Percentiles rank a stretch among this genome's conserved stretches.
Evolutionary conservation across 2,113 vertebrate genomes (phyloP).

Genomic region (Benitochromis conjunctus): DNA sequence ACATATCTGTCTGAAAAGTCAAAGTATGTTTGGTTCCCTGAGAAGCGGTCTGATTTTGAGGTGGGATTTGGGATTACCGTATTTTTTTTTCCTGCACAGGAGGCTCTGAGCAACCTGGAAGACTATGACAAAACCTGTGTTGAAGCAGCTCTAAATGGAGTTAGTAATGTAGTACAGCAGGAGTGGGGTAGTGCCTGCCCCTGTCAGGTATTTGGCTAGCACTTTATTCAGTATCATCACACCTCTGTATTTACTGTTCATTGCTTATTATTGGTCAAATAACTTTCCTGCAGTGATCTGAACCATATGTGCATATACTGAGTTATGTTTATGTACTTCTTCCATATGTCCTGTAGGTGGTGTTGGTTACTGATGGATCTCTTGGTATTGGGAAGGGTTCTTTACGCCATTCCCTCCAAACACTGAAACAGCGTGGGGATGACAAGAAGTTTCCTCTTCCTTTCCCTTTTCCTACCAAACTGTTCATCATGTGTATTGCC

Average conservation of each 20-base stretch:
- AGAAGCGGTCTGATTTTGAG: neutral
- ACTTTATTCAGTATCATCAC: neutral
- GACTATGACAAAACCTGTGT: slow-evolving; percentile 98
- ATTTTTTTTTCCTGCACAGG: slow-evolving; percentile 67
- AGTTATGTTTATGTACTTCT: slow-evolving; percentile 10
- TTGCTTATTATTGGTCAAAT: neutral
- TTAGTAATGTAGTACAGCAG: slow-evolving; percentile 92
- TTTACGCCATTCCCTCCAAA: slow-evolving; percentile 86
- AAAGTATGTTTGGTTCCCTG: neutral
- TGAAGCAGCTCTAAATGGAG: slow-evolving; percentile 87
- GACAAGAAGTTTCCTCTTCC: slow-evolving; percentile 92
- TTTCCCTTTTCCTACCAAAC: slow-evolving; percentile 91
- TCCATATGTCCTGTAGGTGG: slow-evolving; percentile 75
- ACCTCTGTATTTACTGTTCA: neutral
- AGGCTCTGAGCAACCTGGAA: slow-evolving; percentile 90
- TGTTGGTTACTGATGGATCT: slow-evolving; percentile 94
- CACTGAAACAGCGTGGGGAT: slow-evolving; percentile 82
- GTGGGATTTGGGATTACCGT: neutral
- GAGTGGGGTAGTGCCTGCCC: slow-evolving; percentile 94
- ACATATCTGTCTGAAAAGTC: neutral
- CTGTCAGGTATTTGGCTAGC: slow-evolving; percentile 83
- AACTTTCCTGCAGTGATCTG: neutral
- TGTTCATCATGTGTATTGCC: slow-evolving; percentile 95
- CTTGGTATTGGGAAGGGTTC: slow-evolving; percentile 94
- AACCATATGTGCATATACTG: neutral